Base-by-base conservation (phyloP, 2,113 vertebrate species). In the Engystomops pustulosus region DNA sequence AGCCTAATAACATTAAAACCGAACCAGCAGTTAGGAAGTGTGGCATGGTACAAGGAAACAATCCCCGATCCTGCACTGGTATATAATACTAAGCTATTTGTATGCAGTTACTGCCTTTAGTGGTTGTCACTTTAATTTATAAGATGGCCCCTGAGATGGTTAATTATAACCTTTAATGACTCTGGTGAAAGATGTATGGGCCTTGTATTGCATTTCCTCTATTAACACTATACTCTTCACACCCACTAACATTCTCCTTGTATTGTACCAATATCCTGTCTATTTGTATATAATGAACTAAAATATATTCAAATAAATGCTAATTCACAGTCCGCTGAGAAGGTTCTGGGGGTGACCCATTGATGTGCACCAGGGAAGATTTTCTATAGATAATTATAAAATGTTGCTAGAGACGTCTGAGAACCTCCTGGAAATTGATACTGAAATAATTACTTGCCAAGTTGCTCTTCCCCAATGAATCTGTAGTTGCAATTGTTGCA, bases 361-460 rank as follows among this genome's bases (percentile, higher is more conserved):
- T 6, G 25, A 62, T 36, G 1, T 18, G 5, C 7, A 36, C 15
- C 62, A 0, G 0, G 27, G 17, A 20, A 20, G 32, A 20, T 67
- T 36, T 15, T 34, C 15, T 67, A 11, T 34, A 67, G 62, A 44
- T 4, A 7, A 44, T 70, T 41, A 41, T 70, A 70, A 70, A 70
- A 70, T 70, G 10, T 44, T n/a, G 34, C 0, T 20, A 68, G 34
- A 32, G n/a, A 69, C 11, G 34, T 30, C 36, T 69, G 4, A 23
- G 36, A 70, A 70, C 36, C 23, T 70, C 36, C 68, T 23, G 68
- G 44, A 44, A n/a, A 70, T 70, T 5, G 8, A 44, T n/a, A 41
- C 68, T 1, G 36, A 70, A 70, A 70, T 70, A 70, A 41, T 44
- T 12, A 70, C 10, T 44, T 44, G 68, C 68, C 68, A 44, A 41